phyloP scores from a whole-genome alignment of 2,888 invertebrate species.

The Trissolcus brochymenae region DNA sequence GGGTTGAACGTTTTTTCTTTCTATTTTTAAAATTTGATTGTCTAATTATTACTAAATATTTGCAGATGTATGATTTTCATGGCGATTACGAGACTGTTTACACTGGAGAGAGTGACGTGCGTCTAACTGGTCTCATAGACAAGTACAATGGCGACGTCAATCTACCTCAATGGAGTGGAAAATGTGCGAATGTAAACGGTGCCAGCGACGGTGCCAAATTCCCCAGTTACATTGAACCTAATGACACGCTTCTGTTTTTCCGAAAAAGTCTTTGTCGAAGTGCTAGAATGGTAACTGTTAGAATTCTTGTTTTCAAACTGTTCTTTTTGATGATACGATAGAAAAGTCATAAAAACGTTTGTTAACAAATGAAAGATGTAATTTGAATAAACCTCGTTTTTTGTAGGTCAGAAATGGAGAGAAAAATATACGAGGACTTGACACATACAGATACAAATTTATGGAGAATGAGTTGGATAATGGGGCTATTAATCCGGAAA shows the following conservation, averaged over 20 bases:
- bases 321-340: not conserved
- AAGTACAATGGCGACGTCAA: constrained; percentile 85
- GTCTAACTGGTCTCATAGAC: constrained; percentile 83
- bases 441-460: constrained; percentile 86
- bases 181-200: constrained; percentile 86
- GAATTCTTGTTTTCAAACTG: not conserved
- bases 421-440: constrained; percentile 80
- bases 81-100: constrained; percentile 88
- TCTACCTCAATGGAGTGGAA: constrained; percentile 88
- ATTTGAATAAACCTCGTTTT: not conserved
- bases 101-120: constrained; percentile 82
- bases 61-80: constrained; percentile 90
- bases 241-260: constrained; percentile 86
- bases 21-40: constrained; percentile 20
- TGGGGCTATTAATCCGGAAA: constrained; percentile 83
- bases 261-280: constrained; percentile 91
- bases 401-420: constrained; percentile 80
- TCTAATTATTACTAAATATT: constrained; percentile 4
- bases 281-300: constrained; percentile 81
- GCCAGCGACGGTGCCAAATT: constrained; percentile 93
- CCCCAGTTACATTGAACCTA: constrained; percentile 82
- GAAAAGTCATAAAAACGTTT: not conserved
- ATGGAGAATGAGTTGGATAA: constrained; percentile 87
- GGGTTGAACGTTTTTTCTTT: no score
- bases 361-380: not conserved